Evolutionary conservation across 2,888 invertebrate genomes (phyloP).

Genomic region (Acronicta psi): DNA sequence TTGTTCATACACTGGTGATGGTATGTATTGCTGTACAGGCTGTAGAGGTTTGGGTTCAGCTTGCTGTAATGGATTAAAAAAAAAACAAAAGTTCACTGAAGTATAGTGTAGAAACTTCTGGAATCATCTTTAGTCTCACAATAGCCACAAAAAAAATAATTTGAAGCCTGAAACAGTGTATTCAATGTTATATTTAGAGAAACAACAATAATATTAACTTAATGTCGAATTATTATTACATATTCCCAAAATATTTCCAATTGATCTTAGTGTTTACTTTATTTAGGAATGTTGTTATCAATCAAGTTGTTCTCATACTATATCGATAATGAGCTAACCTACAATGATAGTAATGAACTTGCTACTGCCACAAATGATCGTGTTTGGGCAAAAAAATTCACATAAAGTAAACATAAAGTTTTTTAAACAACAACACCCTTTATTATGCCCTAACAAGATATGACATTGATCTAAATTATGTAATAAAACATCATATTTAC

Average conservation of each 20-base stretch:
- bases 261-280: background rate
- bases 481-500: slow-evolving; percentile 84
- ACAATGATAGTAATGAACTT: slow-evolving; percentile 39
- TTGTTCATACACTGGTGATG: slow-evolving; percentile 73
- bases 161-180: too few species aligned
- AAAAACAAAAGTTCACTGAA: too few species aligned
- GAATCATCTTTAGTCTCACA: too few species aligned
- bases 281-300: slow-evolving; percentile 11
- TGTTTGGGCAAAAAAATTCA: slow-evolving; percentile 6
- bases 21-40: slow-evolving; percentile 66
- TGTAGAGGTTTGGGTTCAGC: slow-evolving; percentile 62
- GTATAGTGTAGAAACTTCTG: too few species aligned
- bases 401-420: slow-evolving; percentile 6
- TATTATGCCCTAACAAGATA: slow-evolving; percentile 68
- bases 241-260: background rate
- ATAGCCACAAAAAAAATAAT: too few species aligned
- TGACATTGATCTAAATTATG: slow-evolving; percentile 87
- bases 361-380: slow-evolving; percentile 12
- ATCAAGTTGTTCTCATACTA: background rate
- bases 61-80: slow-evolving; percentile 68
- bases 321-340: slow-evolving; percentile 37
- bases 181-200: too few species aligned
- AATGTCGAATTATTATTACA: background rate
- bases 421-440: slow-evolving; percentile 47
- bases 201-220: too few species aligned